Percentiles rank a stretch among this genome's conserved stretches.
phyloP scores from a whole-genome alignment of 2,113 vertebrate genomes.

The Theristicus caerulescens region DNA sequence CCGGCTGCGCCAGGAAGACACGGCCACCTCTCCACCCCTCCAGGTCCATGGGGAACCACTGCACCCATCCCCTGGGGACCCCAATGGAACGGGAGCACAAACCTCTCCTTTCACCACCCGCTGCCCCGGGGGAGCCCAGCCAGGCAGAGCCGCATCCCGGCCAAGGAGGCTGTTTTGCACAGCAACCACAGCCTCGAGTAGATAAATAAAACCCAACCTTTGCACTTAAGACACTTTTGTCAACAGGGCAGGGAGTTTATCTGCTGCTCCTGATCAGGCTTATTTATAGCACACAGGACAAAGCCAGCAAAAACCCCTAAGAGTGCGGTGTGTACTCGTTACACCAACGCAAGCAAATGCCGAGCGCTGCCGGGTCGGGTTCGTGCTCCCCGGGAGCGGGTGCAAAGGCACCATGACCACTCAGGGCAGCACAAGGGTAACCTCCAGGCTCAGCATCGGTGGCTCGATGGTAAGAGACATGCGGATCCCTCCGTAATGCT shows the following conservation, averaged over 20 bases:
- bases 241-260: background rate
- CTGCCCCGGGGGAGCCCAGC: background rate
- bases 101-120: background rate
- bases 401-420: background rate
- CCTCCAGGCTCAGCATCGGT: background rate
- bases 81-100: background rate
- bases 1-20: accelerated
- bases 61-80: background rate
- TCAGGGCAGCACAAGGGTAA: background rate
- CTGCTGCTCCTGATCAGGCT: background rate
- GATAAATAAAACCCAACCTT: background rate
- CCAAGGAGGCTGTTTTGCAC: background rate
- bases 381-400: accelerated
- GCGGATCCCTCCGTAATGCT: background rate
- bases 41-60: background rate
- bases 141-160: background rate
- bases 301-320: background rate
- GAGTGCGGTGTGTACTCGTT: background rate
- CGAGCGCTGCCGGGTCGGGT: accelerated
- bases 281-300: background rate
- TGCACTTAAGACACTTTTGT: background rate
- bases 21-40: background rate
- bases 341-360: background rate
- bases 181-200: background rate
- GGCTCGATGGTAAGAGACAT: accelerated